Conservation (phyloP, 1,140 invertebrate genomes). For the Diorhabda sublineata region DNA sequence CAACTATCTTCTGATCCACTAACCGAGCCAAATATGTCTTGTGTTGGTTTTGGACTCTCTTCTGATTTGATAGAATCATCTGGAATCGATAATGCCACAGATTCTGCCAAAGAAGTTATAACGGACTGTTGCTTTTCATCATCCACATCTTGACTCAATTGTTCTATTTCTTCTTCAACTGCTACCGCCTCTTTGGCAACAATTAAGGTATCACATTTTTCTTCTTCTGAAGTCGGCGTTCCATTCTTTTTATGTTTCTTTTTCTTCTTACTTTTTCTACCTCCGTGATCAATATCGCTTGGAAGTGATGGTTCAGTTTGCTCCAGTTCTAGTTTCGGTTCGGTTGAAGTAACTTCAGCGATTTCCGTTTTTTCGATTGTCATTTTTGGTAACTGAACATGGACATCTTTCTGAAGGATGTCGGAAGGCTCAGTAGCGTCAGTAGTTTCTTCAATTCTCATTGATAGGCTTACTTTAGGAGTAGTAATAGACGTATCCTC, state of each 20-base stretch:
- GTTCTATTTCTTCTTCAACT: conserved; percentile 20
- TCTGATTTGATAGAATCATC: conserved; percentile 48
- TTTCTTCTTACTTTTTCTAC: conserved; percentile 50
- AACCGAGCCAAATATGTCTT: conserved; percentile 49
- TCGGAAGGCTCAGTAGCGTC: conserved; percentile 21
- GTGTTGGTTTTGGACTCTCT: conserved; percentile 53
- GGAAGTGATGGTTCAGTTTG: conserved; percentile 42
- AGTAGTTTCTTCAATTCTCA: conserved; percentile 36
- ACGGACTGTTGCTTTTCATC: conserved; percentile 43
- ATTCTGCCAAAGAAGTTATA: conserved; percentile 58
- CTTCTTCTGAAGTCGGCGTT: conserved; percentile 37
- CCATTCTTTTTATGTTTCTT: conserved; percentile 48
- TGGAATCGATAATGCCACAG: conserved; percentile 55
- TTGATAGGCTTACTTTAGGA: conserved; percentile 35
- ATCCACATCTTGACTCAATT: not conserved
- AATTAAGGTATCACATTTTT: conserved; percentile 28
- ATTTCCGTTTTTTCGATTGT: conserved; percentile 20
- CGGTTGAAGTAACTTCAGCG: conserved; percentile 31
- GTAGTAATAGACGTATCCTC: conserved; percentile 25
- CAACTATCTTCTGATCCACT: conserved; percentile 48
- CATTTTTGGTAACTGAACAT: conserved; percentile 34
- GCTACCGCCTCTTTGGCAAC: conserved; percentile 27
- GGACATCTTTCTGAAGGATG: conserved; percentile 36
- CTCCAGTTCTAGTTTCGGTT: conserved; percentile 41
- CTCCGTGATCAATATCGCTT: conserved; percentile 47